phyloP scores from a whole-genome alignment of 2,888 invertebrate species.

The Thereva unica region DNA sequence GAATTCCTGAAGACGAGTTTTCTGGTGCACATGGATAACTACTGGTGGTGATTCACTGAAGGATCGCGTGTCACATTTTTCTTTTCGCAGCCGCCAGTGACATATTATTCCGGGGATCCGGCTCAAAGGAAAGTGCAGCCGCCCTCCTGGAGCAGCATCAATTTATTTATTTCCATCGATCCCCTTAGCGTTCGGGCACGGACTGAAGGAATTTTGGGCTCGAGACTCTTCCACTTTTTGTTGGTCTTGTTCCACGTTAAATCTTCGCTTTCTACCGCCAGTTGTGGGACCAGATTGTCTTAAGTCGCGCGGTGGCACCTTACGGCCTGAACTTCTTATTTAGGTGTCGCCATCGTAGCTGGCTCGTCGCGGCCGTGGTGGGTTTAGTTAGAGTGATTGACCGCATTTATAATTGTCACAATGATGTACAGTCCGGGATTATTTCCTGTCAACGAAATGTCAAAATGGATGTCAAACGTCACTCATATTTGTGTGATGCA shows the following conservation, averaged over 20 bases:
- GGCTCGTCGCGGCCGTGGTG: conserved; percentile 1
- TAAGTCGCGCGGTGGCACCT: background rate
- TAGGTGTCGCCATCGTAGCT: conserved; percentile 8
- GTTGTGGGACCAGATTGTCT: too few relatives aligned
- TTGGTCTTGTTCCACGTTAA: too few relatives aligned
- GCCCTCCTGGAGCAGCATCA: too few relatives aligned
- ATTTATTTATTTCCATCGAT: too few relatives aligned
- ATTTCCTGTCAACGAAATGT: conserved; percentile 27
- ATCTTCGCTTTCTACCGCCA: too few relatives aligned
- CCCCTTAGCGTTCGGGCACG: too few relatives aligned
- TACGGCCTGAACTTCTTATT: conserved; percentile 8
- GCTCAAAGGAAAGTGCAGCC: too few relatives aligned
- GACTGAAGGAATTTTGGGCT: too few relatives aligned
- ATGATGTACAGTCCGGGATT: conserved; percentile 24
- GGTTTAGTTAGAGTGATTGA: conserved; percentile 31
- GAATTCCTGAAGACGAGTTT: background rate
- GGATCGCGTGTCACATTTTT: conserved; percentile 24
- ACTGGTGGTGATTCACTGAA: conserved; percentile 21
- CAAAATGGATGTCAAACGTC: conserved; percentile 20
- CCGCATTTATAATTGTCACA: conserved; percentile 32
- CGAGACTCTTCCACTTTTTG: too few relatives aligned
- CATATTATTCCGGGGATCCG: too few relatives aligned
- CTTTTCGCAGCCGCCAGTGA: too few relatives aligned
- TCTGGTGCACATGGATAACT: background rate
- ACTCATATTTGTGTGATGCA: conserved; percentile 1